These are phyloP conservation scores for Plotosus lineatus DNA, from an alignment of 2,113 vertebrate species.

Conservation along the genomic window DNA sequence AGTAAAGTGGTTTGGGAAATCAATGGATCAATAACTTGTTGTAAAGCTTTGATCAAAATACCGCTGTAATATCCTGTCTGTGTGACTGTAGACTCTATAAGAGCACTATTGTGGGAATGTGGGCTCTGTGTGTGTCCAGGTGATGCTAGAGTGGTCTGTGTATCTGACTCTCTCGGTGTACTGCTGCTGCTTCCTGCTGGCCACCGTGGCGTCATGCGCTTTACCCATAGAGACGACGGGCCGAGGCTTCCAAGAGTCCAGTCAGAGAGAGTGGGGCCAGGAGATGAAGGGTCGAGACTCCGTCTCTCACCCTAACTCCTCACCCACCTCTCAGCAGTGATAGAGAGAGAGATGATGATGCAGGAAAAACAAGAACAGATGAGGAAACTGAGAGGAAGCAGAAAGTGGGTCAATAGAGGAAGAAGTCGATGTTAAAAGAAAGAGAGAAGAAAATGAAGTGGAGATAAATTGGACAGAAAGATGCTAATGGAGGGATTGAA, in stretches of 20 bases:
- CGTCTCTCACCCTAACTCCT: slow-evolving; percentile 78
- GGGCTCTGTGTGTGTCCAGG: slow-evolving; percentile 75
- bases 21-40: too few species aligned
- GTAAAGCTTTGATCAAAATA: too few species aligned
- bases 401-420: neutral
- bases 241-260: slow-evolving; percentile 92
- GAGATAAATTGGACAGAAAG: neutral
- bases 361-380: neutral
- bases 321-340: slow-evolving; percentile 85
- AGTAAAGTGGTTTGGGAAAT: too few species aligned
- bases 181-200: slow-evolving; percentile 90
- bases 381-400: neutral
- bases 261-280: slow-evolving; percentile 93
- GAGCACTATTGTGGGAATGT: neutral
- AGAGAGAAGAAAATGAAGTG: neutral
- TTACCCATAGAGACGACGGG: slow-evolving; percentile 96
- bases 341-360: too few species aligned
- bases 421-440: neutral
- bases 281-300: slow-evolving; percentile 89
- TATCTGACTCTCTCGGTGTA: slow-evolving; percentile 93
- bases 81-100: too few species aligned
- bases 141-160: slow-evolving; percentile 94
- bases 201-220: slow-evolving; percentile 88
- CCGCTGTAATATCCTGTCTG: too few species aligned
- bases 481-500: neutral